These are phyloP conservation scores for Habropoda laboriosa DNA, from an alignment of 1,140 invertebrate genomes.

Conservation along the genomic window DNA sequence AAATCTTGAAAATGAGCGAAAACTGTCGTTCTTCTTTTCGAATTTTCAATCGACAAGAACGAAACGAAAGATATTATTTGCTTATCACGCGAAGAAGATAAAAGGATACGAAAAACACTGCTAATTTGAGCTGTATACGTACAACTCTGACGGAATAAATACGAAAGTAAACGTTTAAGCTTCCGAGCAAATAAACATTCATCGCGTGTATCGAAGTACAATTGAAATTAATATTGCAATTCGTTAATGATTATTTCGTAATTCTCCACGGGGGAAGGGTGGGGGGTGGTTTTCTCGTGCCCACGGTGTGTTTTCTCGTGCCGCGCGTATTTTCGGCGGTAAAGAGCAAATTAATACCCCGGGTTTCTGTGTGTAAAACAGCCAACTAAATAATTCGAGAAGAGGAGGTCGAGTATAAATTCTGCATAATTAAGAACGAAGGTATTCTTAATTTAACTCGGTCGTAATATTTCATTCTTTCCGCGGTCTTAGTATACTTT, in stretches of 20 bases:
- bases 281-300: no score
- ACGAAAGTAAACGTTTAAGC: background rate
- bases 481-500: background rate
- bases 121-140: background rate
- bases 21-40: no score
- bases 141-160: background rate
- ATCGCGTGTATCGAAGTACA: background rate
- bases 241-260: slow-evolving; percentile 25
- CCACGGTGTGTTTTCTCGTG: background rate
- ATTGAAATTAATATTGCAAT: slow-evolving; percentile 20
- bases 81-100: background rate
- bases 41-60: background rate
- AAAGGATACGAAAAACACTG: background rate
- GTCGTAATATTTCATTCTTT: slow-evolving; percentile 24
- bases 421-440: slow-evolving; percentile 36
- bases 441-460: slow-evolving; percentile 59
- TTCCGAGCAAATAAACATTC: slow-evolving; percentile 14
- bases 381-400: slow-evolving; percentile 25
- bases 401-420: background rate
- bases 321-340: no score
- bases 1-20: no score
- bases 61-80: no score
- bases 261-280: no score
- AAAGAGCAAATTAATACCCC: slow-evolving; percentile 20
- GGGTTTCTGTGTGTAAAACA: background rate